Evolutionary conservation across 2,797 vertebrate species (phyloP), one percentile per base, ranked within the genome.

Genomic region (Borostomias antarcticus): DNA sequence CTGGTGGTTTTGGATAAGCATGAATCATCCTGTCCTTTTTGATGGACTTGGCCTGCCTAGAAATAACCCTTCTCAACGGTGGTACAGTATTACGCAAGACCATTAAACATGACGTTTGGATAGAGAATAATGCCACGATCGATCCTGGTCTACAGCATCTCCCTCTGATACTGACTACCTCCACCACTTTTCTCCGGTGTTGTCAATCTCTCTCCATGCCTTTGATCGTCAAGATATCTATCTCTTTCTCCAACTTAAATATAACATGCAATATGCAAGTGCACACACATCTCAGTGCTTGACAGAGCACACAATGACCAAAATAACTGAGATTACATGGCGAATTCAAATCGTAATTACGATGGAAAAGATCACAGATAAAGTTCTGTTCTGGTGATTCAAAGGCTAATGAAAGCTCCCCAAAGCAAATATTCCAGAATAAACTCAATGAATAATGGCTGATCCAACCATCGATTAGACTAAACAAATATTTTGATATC

Each of bases 1-100:
- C n/a, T 11, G 11, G 33, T 58, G 23, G 11, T 67, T 67, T 19
- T 29, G 53, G 29, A 58, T 19, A 50, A 28, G 43, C 17, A 35
- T 50, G 40, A 52, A 28, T 61, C 32, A 68, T 54, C 17, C 8
- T 58, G 48, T 33, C 65, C 53, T 35, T 29, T 45, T 45, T 19
- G 17, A 40, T 28, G n/a, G 33, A 26, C 6, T 40, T 21, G n/a
- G 30, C 5, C 29, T 5, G 61, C 69, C 69, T 72, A 63, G 58
- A 73, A 72, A 82, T 64, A 70, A 57, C 21, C 21, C 15, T 35
- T 40, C 58, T 59, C 25, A 28, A 17, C n/a, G 25, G 37, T 40
- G 25, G 58, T 7, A 7, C 37, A 37, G 58, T 7, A 7, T 43
- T 45, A 59, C 37, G 15, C 28, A 59, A 43, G 15, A 23, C 23